These are phyloP conservation scores for Umimayanthus kanabou DNA, from an alignment of 92 coral and sea anemone genomes.

Conservation along the genomic window DNA sequence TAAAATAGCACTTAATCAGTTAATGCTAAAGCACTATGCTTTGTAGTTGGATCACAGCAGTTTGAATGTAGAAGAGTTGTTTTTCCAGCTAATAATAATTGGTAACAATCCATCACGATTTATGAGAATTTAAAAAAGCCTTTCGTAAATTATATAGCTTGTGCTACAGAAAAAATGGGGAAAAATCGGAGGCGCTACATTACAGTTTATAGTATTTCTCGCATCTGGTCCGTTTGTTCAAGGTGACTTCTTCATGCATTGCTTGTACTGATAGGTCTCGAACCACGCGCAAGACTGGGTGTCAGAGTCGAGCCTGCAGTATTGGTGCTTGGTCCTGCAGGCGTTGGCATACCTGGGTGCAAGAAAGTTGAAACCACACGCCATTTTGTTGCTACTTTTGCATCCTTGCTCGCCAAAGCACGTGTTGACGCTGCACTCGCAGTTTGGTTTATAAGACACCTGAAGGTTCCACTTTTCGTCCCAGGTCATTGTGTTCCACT, in stretches of 20 bases:
- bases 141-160: no score
- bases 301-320: neutral
- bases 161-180: no score
- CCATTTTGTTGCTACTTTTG: neutral
- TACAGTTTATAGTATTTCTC: no score
- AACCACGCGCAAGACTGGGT: neutral
- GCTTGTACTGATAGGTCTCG: neutral
- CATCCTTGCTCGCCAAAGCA: slow-evolving; percentile 19
- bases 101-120: no score
- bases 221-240: neutral
- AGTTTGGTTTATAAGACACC: neutral
- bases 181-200: no score
- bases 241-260: neutral
- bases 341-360: neutral
- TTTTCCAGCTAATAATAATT: no score
- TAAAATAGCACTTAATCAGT: no score
- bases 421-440: slow-evolving; percentile 1
- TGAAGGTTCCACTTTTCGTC: neutral
- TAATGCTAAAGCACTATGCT: no score
- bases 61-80: no score
- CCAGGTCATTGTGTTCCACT: neutral
- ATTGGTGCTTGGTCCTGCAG: neutral
- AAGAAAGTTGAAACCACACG: neutral
- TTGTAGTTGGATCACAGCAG: no score
- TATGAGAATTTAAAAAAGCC: no score